A percentile compares a stretch with the other conserved stretches of the same genome.
Evolutionary conservation across 2,888 invertebrate genomes (phyloP).

Genomic region (Leptothorax acervorum): DNA sequence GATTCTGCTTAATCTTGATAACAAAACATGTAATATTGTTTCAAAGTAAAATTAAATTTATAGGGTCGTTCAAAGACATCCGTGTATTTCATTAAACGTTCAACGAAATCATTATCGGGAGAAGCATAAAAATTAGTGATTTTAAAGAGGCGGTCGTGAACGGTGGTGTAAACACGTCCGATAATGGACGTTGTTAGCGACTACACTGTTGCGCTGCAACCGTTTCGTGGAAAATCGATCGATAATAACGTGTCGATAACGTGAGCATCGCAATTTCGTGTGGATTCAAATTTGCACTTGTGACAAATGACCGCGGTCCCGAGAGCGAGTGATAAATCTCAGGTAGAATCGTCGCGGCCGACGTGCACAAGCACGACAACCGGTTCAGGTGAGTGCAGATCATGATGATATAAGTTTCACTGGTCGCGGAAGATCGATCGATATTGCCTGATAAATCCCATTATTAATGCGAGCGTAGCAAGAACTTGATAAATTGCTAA

Average conservation of each 20-base stretch:
- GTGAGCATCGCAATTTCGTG: conserved; percentile 54
- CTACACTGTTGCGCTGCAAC: conserved; percentile 5
- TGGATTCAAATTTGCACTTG: conserved; percentile 55
- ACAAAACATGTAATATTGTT: background rate
- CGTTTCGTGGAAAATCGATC: conserved; percentile 33
- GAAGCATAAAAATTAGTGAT: conserved; percentile 11
- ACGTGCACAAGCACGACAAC: conserved; percentile 55
- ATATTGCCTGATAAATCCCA: conserved; percentile 75
- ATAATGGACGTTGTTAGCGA: conserved; percentile 11
- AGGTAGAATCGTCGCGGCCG: conserved; percentile 54
- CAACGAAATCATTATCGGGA: background rate
- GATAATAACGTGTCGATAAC: conserved; percentile 59
- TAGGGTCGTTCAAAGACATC: background rate
- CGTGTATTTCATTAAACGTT: background rate
- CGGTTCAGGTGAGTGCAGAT: conserved; percentile 65
- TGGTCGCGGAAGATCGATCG: conserved; percentile 68
- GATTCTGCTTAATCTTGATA: background rate
- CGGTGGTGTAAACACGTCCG: conserved; percentile 8
- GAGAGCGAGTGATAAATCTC: conserved; percentile 67
- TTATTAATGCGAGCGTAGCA: conserved; percentile 70
- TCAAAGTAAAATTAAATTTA: background rate
- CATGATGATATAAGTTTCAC: conserved; percentile 67
- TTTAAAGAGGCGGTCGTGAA: conserved; percentile 9
- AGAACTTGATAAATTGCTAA: conserved; percentile 74
- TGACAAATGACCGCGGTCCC: conserved; percentile 65